Evolutionary conservation across 2,797 vertebrate genomes (phyloP).

Genomic region (Eurystomus glaucurus): DNA sequence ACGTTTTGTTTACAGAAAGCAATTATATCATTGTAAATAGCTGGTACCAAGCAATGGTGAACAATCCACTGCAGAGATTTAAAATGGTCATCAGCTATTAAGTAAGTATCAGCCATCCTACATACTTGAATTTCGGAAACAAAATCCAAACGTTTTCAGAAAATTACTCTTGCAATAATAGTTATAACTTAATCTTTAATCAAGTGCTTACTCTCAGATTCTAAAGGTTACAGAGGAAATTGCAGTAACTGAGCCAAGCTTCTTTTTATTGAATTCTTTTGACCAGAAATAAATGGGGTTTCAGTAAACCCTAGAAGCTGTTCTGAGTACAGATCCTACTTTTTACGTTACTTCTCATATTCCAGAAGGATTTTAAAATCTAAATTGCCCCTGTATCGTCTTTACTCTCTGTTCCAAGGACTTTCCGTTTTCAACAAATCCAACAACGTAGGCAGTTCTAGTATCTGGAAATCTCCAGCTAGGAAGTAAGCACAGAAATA

Average conservation of each 20-base stretch:
- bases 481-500: not conserved
- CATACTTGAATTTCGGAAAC: not conserved
- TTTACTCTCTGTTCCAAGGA: not conserved
- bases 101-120: not conserved
- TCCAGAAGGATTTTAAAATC: not conserved
- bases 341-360: not conserved
- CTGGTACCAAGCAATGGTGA: slow-evolving; percentile 27
- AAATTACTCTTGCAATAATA: not conserved
- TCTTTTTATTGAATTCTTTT: slow-evolving; percentile 52
- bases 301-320: not conserved
- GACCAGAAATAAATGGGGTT: slow-evolving; percentile 40
- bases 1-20: slow-evolving; percentile 39
- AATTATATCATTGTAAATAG: slow-evolving; percentile 34
- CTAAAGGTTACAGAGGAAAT: slow-evolving; percentile 30
- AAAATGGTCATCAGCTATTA: not conserved
- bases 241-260: not conserved
- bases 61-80: not conserved
- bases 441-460: not conserved
- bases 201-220: slow-evolving; percentile 35
- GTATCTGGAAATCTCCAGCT: not conserved
- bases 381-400: not conserved
- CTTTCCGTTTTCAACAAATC: not conserved
- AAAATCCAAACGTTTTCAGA: not conserved
- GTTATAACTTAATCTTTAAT: slow-evolving; percentile 52
- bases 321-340: not conserved